Base-by-base conservation (phyloP, 2,888 invertebrate species). In the Lithodes maja region DNA sequence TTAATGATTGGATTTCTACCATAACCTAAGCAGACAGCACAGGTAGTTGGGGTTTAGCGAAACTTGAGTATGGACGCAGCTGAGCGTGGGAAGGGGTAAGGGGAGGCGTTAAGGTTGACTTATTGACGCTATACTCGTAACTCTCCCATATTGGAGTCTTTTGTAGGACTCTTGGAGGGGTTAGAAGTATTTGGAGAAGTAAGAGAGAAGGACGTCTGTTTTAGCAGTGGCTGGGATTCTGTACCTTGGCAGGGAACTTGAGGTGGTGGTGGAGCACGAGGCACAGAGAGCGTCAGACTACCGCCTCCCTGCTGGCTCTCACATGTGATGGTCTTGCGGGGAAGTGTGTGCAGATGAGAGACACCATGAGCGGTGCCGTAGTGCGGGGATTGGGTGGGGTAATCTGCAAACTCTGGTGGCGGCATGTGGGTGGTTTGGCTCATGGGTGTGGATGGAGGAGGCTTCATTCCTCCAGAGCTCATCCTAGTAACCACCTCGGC, bases 391-490 rank as follows among this genome's bases (percentile, higher is more conserved):
- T 89, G 89, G 61, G 86, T 95, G 3, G 96, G 96, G 90, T 97
- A 94, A 93, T 97, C 97, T 1, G 97, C 97, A 93, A 97, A 97
- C 93, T 97, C 97, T 0, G 97, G 97, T 0, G 97, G 97, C 85
- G 97, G 96, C 92, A 96, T 94, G 93, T 97, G 97, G 93, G 97
- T 97, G 71, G 90, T 89, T 79, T 85, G 86, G 9, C 79, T 79
- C 83, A 88, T 88, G 71, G 90, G 88, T 3, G 86, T 88, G 17
- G 88, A 83, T 7, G 86, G 90, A 0, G 90, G 85, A 33, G 86
- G 86, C 80, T 90, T 89, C 69, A 83, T 77, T 15, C 89, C 89
- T 5, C 77, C 83, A 49, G 85, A 82, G 17, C 77, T 71, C 71
- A 83, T 83, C 5, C 89, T 81, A 33, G 83, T 55, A 3, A 71